Evolutionary conservation across 1,140 invertebrate genomes (phyloP), one percentile per base, ranked within the genome.

Genomic region (Drosophila eugracilis): DNA sequence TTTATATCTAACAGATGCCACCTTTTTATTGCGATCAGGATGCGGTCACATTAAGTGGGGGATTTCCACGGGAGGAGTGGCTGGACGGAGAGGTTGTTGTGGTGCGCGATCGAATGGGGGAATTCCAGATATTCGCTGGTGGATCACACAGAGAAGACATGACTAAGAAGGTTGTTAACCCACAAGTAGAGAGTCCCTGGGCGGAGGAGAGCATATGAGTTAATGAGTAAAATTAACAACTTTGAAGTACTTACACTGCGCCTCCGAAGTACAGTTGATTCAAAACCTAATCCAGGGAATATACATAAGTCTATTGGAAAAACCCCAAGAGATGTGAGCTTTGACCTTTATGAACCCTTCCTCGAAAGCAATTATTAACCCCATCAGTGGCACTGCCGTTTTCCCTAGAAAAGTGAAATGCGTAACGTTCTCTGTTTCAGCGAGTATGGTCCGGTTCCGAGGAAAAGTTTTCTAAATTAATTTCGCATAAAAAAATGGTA

Each of bases 401-500:
- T 49, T 42, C 3, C 10, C 22, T 28, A 14, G 15, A 45, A 45
- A 47, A 26, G 45, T 47, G 55, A 69, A 66, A 67, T 66, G 32
- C 42, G 45, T 62, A 66, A 30, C 49, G 62, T 58, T 74, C 15
- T 24, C 9, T 28, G 7, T 28, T 28, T 15, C 22, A 28, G 14
- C 2, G 22, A 14, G 52, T 44, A 30, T 65, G 15, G 47, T 62
- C 48, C 17, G 30, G 41, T 83, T 65, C 52, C 34, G 28, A 72
- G 59, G 49, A 84, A 76, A 79, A 85, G 26, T 85, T 84, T 85
- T 76, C 62, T 69, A 85, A 84, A 84, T 84, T 85, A 85, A 84
- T 84, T 85, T 84, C 80, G 66, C 80, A 79, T 85, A 85, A 79
- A 75, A 76, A 75, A 77, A 47, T 59, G 55, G 30, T 63, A 72